These are phyloP conservation scores for Tragelaphus oryx DNA, from an alignment of 2,797 vertebrate genomes.

Conservation along the genomic window DNA sequence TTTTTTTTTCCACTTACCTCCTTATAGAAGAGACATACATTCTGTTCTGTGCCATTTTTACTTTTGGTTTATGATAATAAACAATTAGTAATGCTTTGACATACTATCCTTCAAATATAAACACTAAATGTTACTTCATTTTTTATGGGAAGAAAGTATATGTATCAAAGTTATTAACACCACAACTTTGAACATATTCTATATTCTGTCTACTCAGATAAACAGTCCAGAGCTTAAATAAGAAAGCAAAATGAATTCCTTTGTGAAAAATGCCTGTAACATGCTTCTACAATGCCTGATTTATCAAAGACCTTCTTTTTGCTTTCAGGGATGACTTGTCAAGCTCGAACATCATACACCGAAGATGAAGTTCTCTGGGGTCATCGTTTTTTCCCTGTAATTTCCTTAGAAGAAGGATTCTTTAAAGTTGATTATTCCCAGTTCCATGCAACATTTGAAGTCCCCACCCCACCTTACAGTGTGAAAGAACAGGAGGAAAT, in stretches of 20 bases:
- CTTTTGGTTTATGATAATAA: neutral
- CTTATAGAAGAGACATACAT: neutral
- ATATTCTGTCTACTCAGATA: neutral
- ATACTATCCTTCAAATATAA: neutral
- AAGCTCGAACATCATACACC: conserved; percentile 97
- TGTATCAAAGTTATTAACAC: neutral
- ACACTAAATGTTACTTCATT: neutral
- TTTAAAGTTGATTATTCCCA: conserved; percentile 99
- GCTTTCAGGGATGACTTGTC: conserved; percentile 96
- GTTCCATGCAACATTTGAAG: conserved; percentile 98
- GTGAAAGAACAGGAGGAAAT: conserved; percentile 99
- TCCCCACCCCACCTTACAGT: conserved; percentile 94
- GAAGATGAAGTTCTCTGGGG: conserved; percentile 99
- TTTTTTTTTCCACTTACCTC: neutral
- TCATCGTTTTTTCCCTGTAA: conserved; percentile 97
- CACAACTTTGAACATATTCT: neutral
- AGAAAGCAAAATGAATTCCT: neutral
- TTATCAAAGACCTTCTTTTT: conserved; percentile 50
- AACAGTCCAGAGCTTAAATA: neutral
- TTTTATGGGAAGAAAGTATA: neutral
- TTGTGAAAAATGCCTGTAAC: neutral
- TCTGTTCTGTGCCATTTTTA: neutral
- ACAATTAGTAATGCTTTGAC: neutral
- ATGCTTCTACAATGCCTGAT: neutral
- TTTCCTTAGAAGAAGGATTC: conserved; percentile 98